Evolutionary conservation across 2,888 invertebrate genomes (phyloP).

Genomic region (Leptopilina myrica): DNA sequence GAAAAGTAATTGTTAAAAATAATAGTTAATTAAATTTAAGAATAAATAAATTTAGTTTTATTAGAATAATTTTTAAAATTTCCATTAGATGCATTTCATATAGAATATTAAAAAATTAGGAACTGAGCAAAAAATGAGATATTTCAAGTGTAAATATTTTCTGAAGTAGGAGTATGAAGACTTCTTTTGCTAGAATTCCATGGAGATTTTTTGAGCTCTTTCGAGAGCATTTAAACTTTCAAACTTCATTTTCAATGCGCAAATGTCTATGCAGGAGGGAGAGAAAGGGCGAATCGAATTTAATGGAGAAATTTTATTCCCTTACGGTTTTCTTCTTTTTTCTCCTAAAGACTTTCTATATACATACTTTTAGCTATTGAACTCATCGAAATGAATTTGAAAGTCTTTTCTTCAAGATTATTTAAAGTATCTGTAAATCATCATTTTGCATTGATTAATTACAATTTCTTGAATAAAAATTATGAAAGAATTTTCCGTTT

Average conservation of each 20-base stretch:
- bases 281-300: slow-evolving; percentile 1
- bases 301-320: slow-evolving; percentile 2
- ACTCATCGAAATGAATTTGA: neutral
- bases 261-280: neutral
- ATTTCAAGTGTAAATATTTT: neutral
- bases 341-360: neutral
- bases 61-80: neutral
- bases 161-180: neutral
- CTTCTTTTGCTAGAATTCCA: neutral
- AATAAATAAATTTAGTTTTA: too few relatives aligned
- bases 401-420: neutral
- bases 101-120: neutral
- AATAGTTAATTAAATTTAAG: too few relatives aligned
- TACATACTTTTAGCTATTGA: neutral
- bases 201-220: neutral
- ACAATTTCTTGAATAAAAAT: too few relatives aligned
- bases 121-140: neutral
- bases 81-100: neutral
- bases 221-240: slow-evolving; percentile 1
- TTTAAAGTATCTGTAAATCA: too few relatives aligned
- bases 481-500: too few relatives aligned
- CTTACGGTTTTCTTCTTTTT: neutral
- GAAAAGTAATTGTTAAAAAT: too few relatives aligned
- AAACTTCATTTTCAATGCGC: slow-evolving; percentile 6
- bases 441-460: too few relatives aligned